Evolutionary conservation across 2,888 invertebrate species (phyloP), one percentile per base, ranked within the genome.

Genomic region (Tipula helvola): DNA sequence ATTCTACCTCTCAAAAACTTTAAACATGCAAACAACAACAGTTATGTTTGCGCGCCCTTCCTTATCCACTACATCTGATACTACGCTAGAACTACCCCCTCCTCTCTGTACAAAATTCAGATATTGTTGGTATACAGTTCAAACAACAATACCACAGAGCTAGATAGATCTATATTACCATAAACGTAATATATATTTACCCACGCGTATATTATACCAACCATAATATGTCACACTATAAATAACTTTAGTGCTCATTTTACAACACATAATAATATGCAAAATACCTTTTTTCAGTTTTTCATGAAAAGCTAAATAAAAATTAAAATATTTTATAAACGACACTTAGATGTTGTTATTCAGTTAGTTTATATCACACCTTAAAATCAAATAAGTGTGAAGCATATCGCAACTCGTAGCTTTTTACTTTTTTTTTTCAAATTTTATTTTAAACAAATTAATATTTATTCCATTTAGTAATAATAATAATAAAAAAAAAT

Each of bases 261-360:
- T 84, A 84, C 41, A 84, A 84, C 84, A 84, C 84, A 84, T 84
- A 84, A 84, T 39, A 84, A 84, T 84, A 84, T 84, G 84, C 41
- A 84, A 84, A 84, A 84, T 84, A 84, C 71, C 71, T 71, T 71
- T 52, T 71, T 71, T 10, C 71, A 71, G 71, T 28, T 71, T 71
- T 71, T 71, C 71, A 71, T 71, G 71, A 71, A 71, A 71, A 71
- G 28, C 71, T 71, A 71, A 71, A 44, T 39, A 39, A 39, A 39
- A 39, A 39, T 39, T 39, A 39, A 39, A 28, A 28, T 71, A 28
- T 71, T 71, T 7, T 84, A 36, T 84, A 84, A 84, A 84, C 36
- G 84, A 84, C 84, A 84, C 71, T 84, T 84, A 84, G 84, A 84
- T 39, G 84, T 84, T 84, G 41, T 41, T 84, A 36, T 84, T 39